A percentile compares a stretch with the other conserved stretches of the same genome.
Conservation (phyloP, 2,113 vertebrate genomes). For the Sinocyclocheilus rhinocerous region DNA sequence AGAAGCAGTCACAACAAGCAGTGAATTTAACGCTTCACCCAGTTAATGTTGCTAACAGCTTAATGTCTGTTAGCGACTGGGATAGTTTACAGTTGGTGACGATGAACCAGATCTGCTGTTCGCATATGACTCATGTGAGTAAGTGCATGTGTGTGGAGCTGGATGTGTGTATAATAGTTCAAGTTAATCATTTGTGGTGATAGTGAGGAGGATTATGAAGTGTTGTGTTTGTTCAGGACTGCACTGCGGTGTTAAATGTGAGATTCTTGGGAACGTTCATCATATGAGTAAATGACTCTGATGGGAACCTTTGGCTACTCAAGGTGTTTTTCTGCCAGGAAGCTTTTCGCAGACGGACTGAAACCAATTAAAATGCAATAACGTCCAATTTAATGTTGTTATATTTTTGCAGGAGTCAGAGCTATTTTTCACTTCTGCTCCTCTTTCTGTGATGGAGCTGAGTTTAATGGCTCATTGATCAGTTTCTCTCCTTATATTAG, state of each 20-base stretch:
- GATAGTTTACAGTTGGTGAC: too few species aligned
- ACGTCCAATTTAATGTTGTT: slow-evolving; percentile 37
- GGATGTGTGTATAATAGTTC: too few species aligned
- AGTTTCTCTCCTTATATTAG: neutral
- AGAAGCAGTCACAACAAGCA: too few species aligned
- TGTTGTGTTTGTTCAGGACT: neutral
- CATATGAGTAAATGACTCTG: slow-evolving; percentile 33
- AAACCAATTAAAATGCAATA: slow-evolving; percentile 53
- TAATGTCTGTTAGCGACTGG: too few species aligned
- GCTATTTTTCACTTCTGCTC: neutral
- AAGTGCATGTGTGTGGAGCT: too few species aligned
- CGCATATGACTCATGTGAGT: too few species aligned
- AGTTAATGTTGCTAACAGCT: too few species aligned
- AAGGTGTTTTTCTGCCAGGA: slow-evolving; percentile 43
- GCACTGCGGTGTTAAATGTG: neutral
- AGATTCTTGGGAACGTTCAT: slow-evolving; percentile 26
- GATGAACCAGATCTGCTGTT: too few species aligned
- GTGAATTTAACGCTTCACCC: too few species aligned
- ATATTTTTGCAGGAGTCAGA: slow-evolving; percentile 30
- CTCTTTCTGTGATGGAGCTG: neutral
- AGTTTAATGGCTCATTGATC: neutral
- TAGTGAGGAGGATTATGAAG: neutral
- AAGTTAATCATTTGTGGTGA: too few species aligned
- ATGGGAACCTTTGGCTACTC: slow-evolving; percentile 37
- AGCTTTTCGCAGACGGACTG: slow-evolving; percentile 38